These are phyloP conservation scores for Psammodynastes pulverulentus DNA, from an alignment of 2,113 vertebrate species.

Conservation along the genomic window DNA sequence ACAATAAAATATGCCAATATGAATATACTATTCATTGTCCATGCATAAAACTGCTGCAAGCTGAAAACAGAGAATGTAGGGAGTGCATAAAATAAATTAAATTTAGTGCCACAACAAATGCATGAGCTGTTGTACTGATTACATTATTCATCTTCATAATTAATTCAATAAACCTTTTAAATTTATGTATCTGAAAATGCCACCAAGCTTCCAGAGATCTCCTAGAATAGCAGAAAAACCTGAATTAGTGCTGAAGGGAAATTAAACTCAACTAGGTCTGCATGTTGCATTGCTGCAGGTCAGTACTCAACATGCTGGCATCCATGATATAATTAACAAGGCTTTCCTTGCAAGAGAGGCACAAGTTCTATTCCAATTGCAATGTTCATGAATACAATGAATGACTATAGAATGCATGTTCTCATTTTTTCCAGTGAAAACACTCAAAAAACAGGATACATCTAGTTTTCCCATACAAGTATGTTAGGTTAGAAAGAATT, in stretches of 20 bases:
- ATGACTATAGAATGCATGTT: background rate
- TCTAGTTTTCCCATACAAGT: background rate
- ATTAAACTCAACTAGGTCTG: background rate
- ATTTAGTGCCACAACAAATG: conserved; percentile 38
- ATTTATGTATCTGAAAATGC: conserved; percentile 23
- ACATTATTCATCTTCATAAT: conserved; percentile 41
- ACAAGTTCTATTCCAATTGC: background rate
- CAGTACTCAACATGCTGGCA: background rate
- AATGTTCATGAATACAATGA: background rate
- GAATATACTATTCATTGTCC: conserved; percentile 25
- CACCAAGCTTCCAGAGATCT: conserved; percentile 7
- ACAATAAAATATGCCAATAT: conserved; percentile 7
- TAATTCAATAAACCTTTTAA: conserved; percentile 36
- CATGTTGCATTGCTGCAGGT: background rate
- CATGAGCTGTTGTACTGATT: conserved; percentile 29
- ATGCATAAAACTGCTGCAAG: conserved; percentile 27
- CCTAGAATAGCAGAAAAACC: background rate
- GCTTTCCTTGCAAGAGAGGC: background rate
- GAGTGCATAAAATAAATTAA: conserved; percentile 36
- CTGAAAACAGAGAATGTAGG: conserved; percentile 32
- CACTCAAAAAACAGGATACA: background rate
- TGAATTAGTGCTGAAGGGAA: background rate
- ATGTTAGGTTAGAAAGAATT: background rate
- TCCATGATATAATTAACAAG: background rate
- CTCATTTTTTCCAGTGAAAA: background rate